Percentiles rank a stretch among this genome's conserved stretches.
phyloP scores from a whole-genome alignment of 1,140 invertebrate species.

The Antheraea pernyi region DNA sequence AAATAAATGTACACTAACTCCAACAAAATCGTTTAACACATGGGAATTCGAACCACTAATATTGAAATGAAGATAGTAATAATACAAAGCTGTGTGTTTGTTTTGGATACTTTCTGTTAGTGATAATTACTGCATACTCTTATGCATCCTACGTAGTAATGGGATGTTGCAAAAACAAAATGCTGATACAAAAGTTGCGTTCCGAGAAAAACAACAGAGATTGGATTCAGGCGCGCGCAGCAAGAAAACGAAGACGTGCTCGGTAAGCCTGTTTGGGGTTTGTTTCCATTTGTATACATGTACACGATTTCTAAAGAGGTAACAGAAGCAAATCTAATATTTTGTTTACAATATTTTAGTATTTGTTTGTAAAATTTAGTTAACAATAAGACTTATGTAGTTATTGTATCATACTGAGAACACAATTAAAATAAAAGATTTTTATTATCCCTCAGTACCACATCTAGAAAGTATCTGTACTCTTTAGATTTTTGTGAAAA shows the following conservation, averaged over 20 bases:
- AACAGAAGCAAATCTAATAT: not conserved
- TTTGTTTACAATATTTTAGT: not conserved
- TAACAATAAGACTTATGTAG: too few relatives aligned
- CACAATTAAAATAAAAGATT: too few relatives aligned
- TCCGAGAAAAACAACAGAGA: slow-evolving; percentile 8
- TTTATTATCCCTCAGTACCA: too few relatives aligned
- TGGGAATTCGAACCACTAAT: too few relatives aligned
- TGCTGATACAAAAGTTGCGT: slow-evolving; percentile 1
- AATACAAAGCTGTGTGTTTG: too few relatives aligned
- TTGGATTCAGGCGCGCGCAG: not conserved
- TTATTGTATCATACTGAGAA: too few relatives aligned
- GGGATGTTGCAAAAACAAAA: slow-evolving; percentile 1
- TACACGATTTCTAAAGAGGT: not conserved
- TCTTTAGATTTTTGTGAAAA: too few relatives aligned
- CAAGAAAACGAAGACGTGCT: slow-evolving; percentile 9
- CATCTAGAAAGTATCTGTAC: too few relatives aligned
- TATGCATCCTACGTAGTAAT: not conserved
- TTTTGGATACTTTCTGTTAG: not conserved
- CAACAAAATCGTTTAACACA: too few relatives aligned
- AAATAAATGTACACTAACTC: too few relatives aligned
- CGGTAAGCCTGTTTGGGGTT: slow-evolving; percentile 1
- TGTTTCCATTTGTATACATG: slow-evolving; percentile 2
- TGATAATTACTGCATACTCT: not conserved
- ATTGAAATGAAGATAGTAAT: too few relatives aligned
- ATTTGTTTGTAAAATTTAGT: too few relatives aligned